Conservation (phyloP, 2,888 invertebrate species). For the Bursaphelenchus okinawaensis region DNA sequence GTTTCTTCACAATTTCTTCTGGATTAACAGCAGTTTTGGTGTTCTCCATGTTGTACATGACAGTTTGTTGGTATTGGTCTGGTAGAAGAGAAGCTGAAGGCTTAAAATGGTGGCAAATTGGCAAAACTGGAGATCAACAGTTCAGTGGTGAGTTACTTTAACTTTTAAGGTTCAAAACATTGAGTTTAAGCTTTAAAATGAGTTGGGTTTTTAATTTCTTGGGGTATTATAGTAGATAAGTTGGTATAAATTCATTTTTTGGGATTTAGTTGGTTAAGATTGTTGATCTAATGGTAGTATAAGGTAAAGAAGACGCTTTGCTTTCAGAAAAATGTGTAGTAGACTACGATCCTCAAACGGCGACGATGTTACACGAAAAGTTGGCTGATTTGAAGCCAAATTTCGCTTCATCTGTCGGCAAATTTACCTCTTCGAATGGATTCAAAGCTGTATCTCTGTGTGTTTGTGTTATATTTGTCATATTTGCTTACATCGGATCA, state of each 20-base stretch:
- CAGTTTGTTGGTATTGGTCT: slow-evolving; percentile 42
- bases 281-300: too few species aligned
- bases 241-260: slow-evolving; percentile 7
- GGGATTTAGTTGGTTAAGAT: neutral
- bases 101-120: slow-evolving; percentile 54
- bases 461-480: slow-evolving; percentile 41
- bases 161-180: neutral
- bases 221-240: neutral
- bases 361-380: slow-evolving; percentile 46
- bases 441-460: slow-evolving; percentile 34
- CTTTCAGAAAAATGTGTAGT: slow-evolving; percentile 29
- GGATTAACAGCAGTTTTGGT: slow-evolving; percentile 38
- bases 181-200: neutral
- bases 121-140: slow-evolving; percentile 48
- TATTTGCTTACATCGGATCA: slow-evolving; percentile 31
- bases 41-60: slow-evolving; percentile 40
- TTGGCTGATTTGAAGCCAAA: slow-evolving; percentile 43
- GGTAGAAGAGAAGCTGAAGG: slow-evolving; percentile 49
- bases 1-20: slow-evolving; percentile 39
- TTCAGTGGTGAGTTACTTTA: slow-evolving; percentile 41
- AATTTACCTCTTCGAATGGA: slow-evolving; percentile 30
- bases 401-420: slow-evolving; percentile 37
- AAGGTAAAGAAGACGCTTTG: too few species aligned
- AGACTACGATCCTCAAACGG: slow-evolving; percentile 32
- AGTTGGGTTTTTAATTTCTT: neutral